Percentiles rank a stretch among this genome's conserved stretches.
These are phyloP conservation scores for Psococerastis gibbosa DNA, from an alignment of 2,888 invertebrate species.

Conservation along the genomic window DNA sequence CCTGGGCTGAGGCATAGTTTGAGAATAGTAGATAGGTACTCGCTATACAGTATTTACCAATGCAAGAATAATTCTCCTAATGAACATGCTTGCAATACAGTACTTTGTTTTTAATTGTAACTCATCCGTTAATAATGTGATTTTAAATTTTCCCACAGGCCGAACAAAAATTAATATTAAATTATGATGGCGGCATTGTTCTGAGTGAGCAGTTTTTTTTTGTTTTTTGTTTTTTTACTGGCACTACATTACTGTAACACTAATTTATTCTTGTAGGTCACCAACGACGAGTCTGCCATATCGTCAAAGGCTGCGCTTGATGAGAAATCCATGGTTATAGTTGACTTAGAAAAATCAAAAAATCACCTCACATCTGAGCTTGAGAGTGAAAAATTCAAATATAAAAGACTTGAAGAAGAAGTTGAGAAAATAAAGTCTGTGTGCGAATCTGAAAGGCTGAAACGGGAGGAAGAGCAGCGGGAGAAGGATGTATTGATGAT, in stretches of 20 bases:
- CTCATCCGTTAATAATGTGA: no score
- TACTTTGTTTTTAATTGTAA: no score
- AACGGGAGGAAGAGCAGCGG: constrained; percentile 35
- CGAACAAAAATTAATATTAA: no score
- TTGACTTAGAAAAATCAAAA: constrained; percentile 10
- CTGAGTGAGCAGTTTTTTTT: no score
- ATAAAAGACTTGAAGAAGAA: constrained; percentile 12
- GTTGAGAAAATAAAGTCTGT: constrained; percentile 11
- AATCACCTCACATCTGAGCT: background rate
- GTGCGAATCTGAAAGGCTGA: constrained; percentile 12
- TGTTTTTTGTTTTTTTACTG: constrained; percentile 7
- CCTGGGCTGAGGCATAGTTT: no score
- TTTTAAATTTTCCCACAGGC: no score
- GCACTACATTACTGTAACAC: no score
- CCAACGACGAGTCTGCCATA: background rate
- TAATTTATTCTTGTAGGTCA: constrained; percentile 7
- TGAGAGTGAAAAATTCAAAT: background rate
- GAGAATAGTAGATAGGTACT: no score
- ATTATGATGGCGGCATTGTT: no score
- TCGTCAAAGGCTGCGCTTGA: constrained; percentile 11
- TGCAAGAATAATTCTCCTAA: no score
- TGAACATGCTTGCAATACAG: no score
- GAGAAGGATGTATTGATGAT: constrained; percentile 57
- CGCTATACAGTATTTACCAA: no score
- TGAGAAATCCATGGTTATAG: constrained; percentile 6